Conservation (phyloP, 1,140 invertebrate species). For the Apis cerana region DNA sequence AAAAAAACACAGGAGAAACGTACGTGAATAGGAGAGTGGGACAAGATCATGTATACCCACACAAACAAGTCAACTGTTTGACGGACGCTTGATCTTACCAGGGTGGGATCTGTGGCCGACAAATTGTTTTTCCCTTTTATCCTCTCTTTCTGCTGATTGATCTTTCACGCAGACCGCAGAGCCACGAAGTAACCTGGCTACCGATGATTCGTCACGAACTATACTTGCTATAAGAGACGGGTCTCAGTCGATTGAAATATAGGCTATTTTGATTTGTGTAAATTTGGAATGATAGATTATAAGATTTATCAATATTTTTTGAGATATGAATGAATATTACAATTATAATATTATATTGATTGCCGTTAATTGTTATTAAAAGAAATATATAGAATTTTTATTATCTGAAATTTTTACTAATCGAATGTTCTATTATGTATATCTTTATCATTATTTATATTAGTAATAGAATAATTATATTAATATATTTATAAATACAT, state of each 20-base stretch:
- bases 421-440: too few species aligned
- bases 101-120: constrained; percentile 26
- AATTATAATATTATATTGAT: too few species aligned
- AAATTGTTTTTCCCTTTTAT: constrained; percentile 56
- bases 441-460: too few species aligned
- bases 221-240: not conserved
- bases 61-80: constrained; percentile 38
- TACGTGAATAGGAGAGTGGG: not conserved
- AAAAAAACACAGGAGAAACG: constrained; percentile 36
- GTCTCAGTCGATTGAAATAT: too few species aligned
- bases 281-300: not conserved
- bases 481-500: too few species aligned
- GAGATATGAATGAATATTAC: too few species aligned
- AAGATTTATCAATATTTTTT: too few species aligned
- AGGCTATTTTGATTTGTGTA: not conserved
- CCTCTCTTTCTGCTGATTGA: constrained; percentile 47
- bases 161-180: not conserved
- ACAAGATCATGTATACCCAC: not conserved
- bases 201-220: not conserved
- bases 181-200: not conserved
- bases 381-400: too few species aligned
- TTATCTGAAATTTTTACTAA: too few species aligned
- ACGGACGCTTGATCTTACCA: constrained; percentile 47
- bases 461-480: too few species aligned
- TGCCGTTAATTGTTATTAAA: too few species aligned